These are phyloP conservation scores for Alcedo atthis DNA, from an alignment of 2,797 vertebrate genomes.

Conservation along the genomic window DNA sequence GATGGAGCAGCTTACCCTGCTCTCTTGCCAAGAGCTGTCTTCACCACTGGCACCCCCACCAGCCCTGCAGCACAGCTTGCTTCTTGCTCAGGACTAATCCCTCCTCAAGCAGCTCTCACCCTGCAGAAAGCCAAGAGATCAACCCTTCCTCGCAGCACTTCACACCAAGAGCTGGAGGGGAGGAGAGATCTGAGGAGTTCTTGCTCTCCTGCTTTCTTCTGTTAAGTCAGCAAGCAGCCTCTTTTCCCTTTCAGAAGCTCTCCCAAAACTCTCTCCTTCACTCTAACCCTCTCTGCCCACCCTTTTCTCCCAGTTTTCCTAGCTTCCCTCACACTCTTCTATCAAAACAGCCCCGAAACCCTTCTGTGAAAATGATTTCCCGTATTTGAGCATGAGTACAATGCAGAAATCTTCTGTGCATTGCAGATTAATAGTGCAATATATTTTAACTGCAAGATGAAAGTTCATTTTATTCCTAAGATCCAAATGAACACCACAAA, in stretches of 20 bases:
- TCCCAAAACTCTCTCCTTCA: not conserved
- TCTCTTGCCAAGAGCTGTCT: not conserved
- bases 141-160: not conserved
- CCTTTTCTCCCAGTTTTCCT: not conserved
- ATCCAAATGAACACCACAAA: not conserved
- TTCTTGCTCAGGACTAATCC: not conserved
- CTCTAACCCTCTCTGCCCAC: not conserved
- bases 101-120: not conserved
- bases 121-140: not conserved
- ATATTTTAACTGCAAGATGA: not conserved
- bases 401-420: not conserved
- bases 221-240: not conserved
- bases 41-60: not conserved
- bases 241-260: not conserved
- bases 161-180: not conserved
- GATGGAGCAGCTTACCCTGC: not conserved
- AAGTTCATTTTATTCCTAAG: not conserved
- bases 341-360: not conserved
- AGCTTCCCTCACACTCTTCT: not conserved
- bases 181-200: not conserved
- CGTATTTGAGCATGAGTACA: not conserved
- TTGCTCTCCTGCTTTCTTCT: not conserved
- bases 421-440: constrained; percentile 21
- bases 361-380: not conserved
- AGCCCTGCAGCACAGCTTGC: not conserved